Base-by-base conservation (phyloP, 2,888 invertebrate species). In the Chalcosyrphus nemorum region DNA sequence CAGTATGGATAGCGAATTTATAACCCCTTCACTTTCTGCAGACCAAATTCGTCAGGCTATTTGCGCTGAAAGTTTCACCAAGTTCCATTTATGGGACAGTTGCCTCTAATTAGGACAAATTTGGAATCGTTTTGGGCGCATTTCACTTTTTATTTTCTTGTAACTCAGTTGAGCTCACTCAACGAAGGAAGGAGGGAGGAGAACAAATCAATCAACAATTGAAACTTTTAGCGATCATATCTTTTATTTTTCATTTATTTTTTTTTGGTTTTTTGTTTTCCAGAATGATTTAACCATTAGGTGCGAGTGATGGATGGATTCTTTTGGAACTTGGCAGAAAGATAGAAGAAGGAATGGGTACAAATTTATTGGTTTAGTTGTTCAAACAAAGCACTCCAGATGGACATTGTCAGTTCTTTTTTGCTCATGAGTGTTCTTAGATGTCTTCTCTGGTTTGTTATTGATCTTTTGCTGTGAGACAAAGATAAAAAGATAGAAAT, bases 81-180 rank as follows among this genome's bases (percentile, higher is more conserved):
- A n/a, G 56, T 32, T 21, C 11, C 15, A n/a, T 56, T n/a, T 19
- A 38, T 35, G 29, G 45, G 47, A 59, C 27, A 11, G 38, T 52
- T 15, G 38, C 52, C 13, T 9, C 17, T 52, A 35, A 38, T 52
- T 52, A 66, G 52, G 35, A 35, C 2, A 19, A 54, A 41, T 56
- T 56, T 56, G 21, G 19, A 35, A 15, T 71, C n/a, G 29, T 19
- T 47, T 59, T 38, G 15, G 47, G 9, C 21, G 27, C 54, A 21
- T 57, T 70, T 70, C 57, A 45, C 45, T 54, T 68, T 68, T 70
- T 57, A 15, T 43, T 59, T 59, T 41, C 59, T 54, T 43, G 54
- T 19, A 19, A 54, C 27, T 27, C 59, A 59, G 24, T 29, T 32
- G 57, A 21, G 3, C 9, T 17, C 21, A 17, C 21, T 13, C 4